phyloP scores from a whole-genome alignment of 2,113 vertebrate species.

The Myrmecobius fasciatus region DNA sequence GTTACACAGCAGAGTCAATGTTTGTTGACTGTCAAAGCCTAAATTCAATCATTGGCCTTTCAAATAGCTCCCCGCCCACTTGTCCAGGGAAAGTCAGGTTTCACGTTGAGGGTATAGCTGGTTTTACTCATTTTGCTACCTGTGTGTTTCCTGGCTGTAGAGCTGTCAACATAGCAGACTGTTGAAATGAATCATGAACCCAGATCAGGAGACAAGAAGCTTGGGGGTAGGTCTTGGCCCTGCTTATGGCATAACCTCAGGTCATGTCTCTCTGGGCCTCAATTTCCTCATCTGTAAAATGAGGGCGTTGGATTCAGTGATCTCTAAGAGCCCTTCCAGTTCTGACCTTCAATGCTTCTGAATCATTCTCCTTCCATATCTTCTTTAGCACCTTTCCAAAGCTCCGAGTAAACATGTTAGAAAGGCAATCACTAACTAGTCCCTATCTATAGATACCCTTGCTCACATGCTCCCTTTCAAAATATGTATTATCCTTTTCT shows the following conservation, averaged over 20 bases:
- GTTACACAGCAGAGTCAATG: constrained; percentile 58
- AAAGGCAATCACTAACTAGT: constrained; percentile 63
- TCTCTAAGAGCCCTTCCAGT: neutral
- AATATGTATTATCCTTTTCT: constrained; percentile 57
- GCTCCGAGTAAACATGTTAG: constrained; percentile 30
- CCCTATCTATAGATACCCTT: constrained; percentile 56
- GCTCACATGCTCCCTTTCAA: constrained; percentile 74
- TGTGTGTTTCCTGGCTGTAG: constrained; percentile 65
- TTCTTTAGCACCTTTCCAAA: constrained; percentile 73
- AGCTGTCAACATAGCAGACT: constrained; percentile 44
- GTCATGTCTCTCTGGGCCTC: neutral
- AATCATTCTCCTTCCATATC: constrained; percentile 67
- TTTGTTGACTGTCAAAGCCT: constrained; percentile 49
- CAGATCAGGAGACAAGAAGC: neutral
- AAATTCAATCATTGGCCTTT: constrained; percentile 49
- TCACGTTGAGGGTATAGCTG: constrained; percentile 56
- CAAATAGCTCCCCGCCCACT: constrained; percentile 60
- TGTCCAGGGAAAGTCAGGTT: constrained; percentile 56
- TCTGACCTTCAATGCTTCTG: neutral
- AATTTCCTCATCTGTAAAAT: neutral
- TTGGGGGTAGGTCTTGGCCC: neutral
- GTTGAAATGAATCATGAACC: constrained; percentile 72
- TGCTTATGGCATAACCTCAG: neutral
- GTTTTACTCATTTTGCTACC: constrained; percentile 68
- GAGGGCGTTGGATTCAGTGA: neutral